Conservation (phyloP, 2,888 invertebrate genomes). For the Fragum sueziense region DNA sequence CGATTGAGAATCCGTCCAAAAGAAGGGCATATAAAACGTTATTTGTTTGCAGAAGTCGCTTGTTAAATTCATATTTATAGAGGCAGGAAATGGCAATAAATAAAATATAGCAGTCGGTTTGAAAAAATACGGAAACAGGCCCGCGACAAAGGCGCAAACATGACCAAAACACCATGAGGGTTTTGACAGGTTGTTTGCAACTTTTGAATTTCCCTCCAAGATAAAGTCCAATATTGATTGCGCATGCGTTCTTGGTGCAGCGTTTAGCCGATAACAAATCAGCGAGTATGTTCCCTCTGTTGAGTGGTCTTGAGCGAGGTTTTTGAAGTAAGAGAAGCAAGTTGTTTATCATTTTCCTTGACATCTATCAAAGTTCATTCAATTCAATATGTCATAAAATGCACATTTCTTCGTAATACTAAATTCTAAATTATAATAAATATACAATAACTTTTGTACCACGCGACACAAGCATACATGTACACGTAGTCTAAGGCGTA, state of each 20-base stretch:
- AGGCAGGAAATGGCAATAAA: constrained; percentile 41
- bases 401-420: too few relatives aligned
- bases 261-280: not conserved
- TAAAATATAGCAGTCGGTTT: constrained; percentile 41
- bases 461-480: too few relatives aligned
- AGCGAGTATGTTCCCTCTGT: not conserved
- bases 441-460: too few relatives aligned
- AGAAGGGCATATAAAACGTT: constrained; percentile 34
- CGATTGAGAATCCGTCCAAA: not conserved
- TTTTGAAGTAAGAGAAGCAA: too few relatives aligned
- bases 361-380: too few relatives aligned
- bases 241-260: constrained; percentile 27
- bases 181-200: constrained; percentile 28
- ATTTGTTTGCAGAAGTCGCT: constrained; percentile 27
- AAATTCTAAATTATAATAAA: too few relatives aligned
- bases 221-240: constrained; percentile 28
- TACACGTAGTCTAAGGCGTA: too few relatives aligned
- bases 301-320: not conserved
- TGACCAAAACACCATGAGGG: not conserved
- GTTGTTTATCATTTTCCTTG: too few relatives aligned
- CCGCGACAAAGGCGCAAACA: constrained; percentile 2
- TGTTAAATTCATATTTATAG: constrained; percentile 48
- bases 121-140: constrained; percentile 13
- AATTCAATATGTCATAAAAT: too few relatives aligned
- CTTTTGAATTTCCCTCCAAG: constrained; percentile 58